Evolutionary conservation across 2,888 invertebrate species (phyloP), one percentile per base, ranked within the genome.

Genomic region (Diadegma fenestrale): DNA sequence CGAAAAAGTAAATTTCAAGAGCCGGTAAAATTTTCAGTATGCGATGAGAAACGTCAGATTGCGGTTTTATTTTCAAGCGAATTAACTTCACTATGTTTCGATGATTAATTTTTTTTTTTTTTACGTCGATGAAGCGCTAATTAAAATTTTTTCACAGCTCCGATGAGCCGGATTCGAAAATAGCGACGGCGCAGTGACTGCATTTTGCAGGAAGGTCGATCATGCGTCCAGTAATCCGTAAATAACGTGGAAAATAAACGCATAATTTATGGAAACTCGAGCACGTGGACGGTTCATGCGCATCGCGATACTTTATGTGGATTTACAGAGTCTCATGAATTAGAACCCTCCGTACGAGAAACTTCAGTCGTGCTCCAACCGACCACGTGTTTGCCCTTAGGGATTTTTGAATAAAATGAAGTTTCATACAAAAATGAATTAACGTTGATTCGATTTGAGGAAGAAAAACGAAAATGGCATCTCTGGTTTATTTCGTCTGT

Each of bases 311-410:
- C 19, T 26, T n/a, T 43, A 14, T 68, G 43, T 22, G 8, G 26
- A 43, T 43, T 43, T 68, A 22, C 43, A 26, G 17, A 68, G 26
- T 45, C 66, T 43, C 14, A 22, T 22, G 14, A 68, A 68, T 68
- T 17, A 43, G 26, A 26, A 22, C 66, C 12, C 26, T 14, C 66
- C 22, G 6, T 22, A 14, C 12, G 66, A 66, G 6, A 14, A 66
- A 43, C 66, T 68, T 68, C 3, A 68, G 66, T 68, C 66, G 66
- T 68, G 7, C 26, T 43, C 26, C 2, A 68, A 43, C 66, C 43
- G 3, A 43, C 43, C 26, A 26, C 43, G 66, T 43, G 14, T 17
- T 26, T 7, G 43, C 17, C 7, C 66, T 68, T 19, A 7, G 3
- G 14, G 14, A 7, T 68, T 17, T 26, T 17, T 43, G 37, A 17